phyloP scores from a whole-genome alignment of 2,113 vertebrate species.

The Neodontobutis hainanensis region DNA sequence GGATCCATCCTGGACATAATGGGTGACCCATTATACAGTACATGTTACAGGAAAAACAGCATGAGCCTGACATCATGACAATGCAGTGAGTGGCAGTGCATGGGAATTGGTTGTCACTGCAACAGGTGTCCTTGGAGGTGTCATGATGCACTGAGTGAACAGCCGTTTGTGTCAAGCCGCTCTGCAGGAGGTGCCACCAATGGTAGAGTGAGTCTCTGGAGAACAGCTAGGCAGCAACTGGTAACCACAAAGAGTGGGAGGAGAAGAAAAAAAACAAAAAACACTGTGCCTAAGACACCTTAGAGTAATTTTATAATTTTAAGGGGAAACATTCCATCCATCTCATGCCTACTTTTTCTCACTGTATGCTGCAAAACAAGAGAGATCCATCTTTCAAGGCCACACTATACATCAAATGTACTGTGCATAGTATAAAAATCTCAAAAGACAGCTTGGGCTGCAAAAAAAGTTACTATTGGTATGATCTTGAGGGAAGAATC shows the following conservation, averaged over 20 bases:
- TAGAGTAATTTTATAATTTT: conserved; percentile 45
- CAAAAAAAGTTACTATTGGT: no score
- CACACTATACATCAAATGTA: conserved; percentile 19
- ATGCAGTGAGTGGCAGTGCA: conserved; percentile 21
- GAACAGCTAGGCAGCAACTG: conserved; percentile 16
- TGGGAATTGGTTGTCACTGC: conserved; percentile 22
- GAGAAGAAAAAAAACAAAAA: conserved; percentile 5
- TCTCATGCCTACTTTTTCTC: conserved; percentile 10
- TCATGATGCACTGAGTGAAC: conserved; percentile 37
- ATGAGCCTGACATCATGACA: conserved; percentile 10
- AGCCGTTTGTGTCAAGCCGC: conserved; percentile 46
- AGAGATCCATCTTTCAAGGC: conserved; percentile 34
- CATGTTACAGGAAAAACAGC: not conserved
- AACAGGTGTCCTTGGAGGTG: conserved; percentile 45
- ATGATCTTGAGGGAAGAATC: no score
- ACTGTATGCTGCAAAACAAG: conserved; percentile 7
- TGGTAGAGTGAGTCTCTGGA: conserved; percentile 43
- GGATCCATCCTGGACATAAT: conserved; percentile 7
- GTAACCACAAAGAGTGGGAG: conserved; percentile 11
- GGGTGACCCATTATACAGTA: not conserved
- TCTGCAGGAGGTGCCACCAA: conserved; percentile 43
- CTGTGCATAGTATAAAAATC: no score
- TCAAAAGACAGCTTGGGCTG: no score
- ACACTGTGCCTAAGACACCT: conserved; percentile 39
- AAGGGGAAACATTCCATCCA: conserved; percentile 18